phyloP scores from a whole-genome alignment of 2,113 vertebrate species.

The Cephalopterus ornatus region DNA sequence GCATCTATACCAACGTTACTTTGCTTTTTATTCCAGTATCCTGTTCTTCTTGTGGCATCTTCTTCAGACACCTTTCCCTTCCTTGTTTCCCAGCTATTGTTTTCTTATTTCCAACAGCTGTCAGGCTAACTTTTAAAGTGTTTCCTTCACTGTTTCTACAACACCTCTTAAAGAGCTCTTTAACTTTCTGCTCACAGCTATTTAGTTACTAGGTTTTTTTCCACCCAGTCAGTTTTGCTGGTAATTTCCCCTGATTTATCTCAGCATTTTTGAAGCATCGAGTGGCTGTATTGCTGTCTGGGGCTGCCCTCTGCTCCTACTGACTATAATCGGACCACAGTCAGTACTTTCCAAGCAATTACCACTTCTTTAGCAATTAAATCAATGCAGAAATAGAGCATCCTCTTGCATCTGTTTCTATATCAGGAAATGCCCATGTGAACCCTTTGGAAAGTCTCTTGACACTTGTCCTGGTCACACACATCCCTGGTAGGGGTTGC shows the following conservation, averaged over 20 bases:
- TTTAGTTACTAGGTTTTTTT: not conserved
- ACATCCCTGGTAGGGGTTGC: fast-evolving
- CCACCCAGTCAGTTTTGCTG: not conserved
- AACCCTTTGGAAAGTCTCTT: not conserved
- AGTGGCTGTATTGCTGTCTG: not conserved
- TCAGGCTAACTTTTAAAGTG: not conserved
- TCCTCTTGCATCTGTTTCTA: not conserved
- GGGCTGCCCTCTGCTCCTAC: not conserved
- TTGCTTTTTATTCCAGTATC: not conserved
- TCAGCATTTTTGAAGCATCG: not conserved
- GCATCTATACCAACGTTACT: not conserved
- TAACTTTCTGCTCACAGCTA: not conserved
- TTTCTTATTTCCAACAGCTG: not conserved
- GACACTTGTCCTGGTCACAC: not conserved
- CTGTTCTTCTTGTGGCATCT: not conserved
- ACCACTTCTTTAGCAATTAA: not conserved
- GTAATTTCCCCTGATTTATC: not conserved
- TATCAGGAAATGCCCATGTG: too few relatives aligned
- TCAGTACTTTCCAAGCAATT: not conserved
- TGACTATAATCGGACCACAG: fast-evolving
- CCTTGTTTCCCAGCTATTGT: not conserved
- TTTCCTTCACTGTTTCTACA: not conserved
- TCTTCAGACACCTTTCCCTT: not conserved
- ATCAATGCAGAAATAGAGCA: not conserved
- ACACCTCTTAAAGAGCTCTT: not conserved